Conservation (phyloP, 2,888 invertebrate genomes). For the Pollenia amentaria region DNA sequence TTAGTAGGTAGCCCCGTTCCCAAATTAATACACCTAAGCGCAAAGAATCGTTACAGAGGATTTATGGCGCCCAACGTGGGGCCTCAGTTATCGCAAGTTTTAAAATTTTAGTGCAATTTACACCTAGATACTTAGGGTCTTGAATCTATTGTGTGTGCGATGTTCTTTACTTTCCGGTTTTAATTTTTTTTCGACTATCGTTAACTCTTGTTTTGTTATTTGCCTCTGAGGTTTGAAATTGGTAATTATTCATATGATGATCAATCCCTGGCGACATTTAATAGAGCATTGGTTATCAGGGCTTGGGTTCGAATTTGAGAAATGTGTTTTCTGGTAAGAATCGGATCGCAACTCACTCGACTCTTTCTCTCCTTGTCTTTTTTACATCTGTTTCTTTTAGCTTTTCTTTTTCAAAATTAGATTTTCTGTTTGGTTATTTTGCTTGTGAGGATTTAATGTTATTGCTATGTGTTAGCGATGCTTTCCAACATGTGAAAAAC, state of each 20-base stretch:
- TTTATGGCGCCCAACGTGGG: constrained; percentile 23
- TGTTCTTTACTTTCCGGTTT: not conserved
- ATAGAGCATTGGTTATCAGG: not conserved
- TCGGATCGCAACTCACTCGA: not conserved
- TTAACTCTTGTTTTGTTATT: not conserved
- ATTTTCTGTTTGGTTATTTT: too few species aligned
- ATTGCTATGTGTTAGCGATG: too few species aligned
- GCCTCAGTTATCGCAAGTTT: constrained; percentile 15
- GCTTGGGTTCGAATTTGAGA: constrained; percentile 26
- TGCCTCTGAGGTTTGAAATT: not conserved
- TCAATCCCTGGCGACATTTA: not conserved
- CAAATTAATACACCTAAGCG: not conserved
- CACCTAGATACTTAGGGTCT: constrained; percentile 12
- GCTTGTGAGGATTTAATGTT: too few species aligned
- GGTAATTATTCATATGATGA: constrained; percentile 7
- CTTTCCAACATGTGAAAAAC: too few species aligned
- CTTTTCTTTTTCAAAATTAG: too few species aligned
- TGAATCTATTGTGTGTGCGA: constrained; percentile 21
- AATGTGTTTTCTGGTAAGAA: not conserved
- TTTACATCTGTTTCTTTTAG: not conserved
- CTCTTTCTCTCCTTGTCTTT: not conserved
- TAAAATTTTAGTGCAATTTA: not conserved
- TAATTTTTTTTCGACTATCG: not conserved
- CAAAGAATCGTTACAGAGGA: constrained; percentile 3
- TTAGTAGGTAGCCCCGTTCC: constrained; percentile 16